A percentile compares a stretch with the other conserved stretches of the same genome.
Evolutionary conservation across 2,797 vertebrate genomes (phyloP).

Genomic region (Enteromius radiatus): DNA sequence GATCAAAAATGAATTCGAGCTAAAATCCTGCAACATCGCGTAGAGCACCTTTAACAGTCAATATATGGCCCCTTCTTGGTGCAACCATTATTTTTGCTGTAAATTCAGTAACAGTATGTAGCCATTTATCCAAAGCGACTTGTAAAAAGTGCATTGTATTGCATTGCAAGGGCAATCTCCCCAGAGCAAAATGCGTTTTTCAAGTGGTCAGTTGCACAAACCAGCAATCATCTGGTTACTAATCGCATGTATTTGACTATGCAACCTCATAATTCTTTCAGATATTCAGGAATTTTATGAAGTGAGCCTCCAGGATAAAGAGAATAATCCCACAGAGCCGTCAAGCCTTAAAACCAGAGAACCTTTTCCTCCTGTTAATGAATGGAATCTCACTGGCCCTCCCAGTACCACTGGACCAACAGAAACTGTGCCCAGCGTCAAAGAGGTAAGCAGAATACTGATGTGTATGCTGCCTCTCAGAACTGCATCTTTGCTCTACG

Average conservation of each 20-base stretch:
- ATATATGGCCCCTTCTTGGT: background rate
- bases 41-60: too few relatives aligned
- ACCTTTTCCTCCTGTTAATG: constrained; percentile 76
- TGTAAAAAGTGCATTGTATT: background rate
- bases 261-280: constrained; percentile 43
- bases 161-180: background rate
- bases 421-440: constrained; percentile 78
- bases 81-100: background rate
- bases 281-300: constrained; percentile 91
- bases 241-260: background rate
- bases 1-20: too few relatives aligned
- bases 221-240: background rate
- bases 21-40: too few relatives aligned
- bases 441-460: constrained; percentile 76
- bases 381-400: constrained; percentile 82
- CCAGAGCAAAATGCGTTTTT: background rate
- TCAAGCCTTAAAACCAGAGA: constrained; percentile 70
- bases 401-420: constrained; percentile 80
- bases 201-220: background rate
- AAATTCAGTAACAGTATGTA: background rate
- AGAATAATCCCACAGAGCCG: constrained; percentile 75
- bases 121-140: background rate
- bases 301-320: constrained; percentile 86
- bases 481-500: background rate
- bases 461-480: background rate